Conservation (phyloP, 2,797 vertebrate genomes). For the Manis crassicaudata region DNA sequence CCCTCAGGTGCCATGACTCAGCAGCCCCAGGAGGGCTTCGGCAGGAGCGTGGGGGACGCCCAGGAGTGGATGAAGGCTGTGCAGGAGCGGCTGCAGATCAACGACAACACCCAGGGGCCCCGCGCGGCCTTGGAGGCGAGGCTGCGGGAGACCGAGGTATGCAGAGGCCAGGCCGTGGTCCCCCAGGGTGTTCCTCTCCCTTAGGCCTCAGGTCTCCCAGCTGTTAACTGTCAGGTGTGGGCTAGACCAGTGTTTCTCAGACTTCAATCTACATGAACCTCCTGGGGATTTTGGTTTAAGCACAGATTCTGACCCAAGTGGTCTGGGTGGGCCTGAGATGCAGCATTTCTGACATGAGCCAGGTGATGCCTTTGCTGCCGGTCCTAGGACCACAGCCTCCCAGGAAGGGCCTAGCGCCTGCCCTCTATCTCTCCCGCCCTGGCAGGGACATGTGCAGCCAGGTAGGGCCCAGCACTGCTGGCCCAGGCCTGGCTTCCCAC, state of each 20-base stretch:
- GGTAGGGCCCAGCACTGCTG: not conserved
- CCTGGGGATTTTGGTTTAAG: not conserved
- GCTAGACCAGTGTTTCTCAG: fast-evolving
- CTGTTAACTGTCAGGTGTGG: not conserved
- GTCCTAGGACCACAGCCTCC: too few relatives aligned
- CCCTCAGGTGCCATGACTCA: conserved; percentile 90
- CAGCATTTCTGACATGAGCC: not conserved
- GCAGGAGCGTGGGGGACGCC: conserved; percentile 89
- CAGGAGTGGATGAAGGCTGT: conserved; percentile 92
- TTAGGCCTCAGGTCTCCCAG: fast-evolving
- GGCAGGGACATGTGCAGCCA: not conserved
- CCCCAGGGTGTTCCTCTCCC: fast-evolving
- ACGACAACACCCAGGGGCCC: conserved; percentile 95
- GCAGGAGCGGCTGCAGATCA: conserved; percentile 91
- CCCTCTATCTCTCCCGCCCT: not conserved
- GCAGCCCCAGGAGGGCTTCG: conserved; percentile 92
- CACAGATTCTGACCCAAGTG: not conserved
- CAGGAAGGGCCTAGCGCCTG: not conserved
- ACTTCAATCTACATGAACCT: not conserved
- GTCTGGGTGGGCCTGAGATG: not conserved
- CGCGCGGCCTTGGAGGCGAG: conserved; percentile 92
- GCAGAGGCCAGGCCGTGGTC: fast-evolving
- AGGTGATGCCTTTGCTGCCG: fast-evolving
- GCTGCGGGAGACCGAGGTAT: conserved; percentile 94
- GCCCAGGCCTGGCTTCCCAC: not conserved